Base-by-base conservation (phyloP, 2,797 vertebrate species). In the Coranthus polyacanthus region DNA sequence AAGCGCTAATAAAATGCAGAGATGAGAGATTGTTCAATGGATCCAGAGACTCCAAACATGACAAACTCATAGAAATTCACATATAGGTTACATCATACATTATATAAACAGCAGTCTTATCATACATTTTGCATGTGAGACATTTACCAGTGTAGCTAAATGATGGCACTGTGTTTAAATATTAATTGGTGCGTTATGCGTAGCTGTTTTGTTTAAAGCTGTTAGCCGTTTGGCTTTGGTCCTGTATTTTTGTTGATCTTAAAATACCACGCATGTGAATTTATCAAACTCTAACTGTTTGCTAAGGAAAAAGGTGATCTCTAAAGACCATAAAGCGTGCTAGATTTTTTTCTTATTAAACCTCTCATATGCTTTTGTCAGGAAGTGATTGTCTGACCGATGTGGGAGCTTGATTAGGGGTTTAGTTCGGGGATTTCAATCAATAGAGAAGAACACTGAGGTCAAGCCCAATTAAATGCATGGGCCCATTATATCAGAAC, bases 401-500 rank as follows among this genome's bases (percentile, higher is more conserved):
- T 75, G 84, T 44, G 36, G 37, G 52, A 36, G 70, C 70, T 80
- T 86, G 85, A 85, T 90, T 85, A 83, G 60, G 46, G 75, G 72
- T 81, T 90, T 73, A 85, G 79, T 61, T 46, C 16, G 9, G 73
- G 65, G 83, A 75, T 76, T 89, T 81, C 68, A 78, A 84, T 92
- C 89, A 82, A 89, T 91, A 83, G 32, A 32, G 60, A 73, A 59
- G 76, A 84, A 80, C 55, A 50, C 18, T 26, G 43, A 81, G 87
- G 83, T 62, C 46, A 56, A 59, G 78, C 63, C 67, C 78, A 88
- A 89, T 90, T 90, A 92, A 89, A 89, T 52, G 61, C 81, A 87
- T 43, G 52, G 80, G 69, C 65, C 89, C 80, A 90, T 92, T 92
- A 90, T 88, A 89, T 88, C 44, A 66, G 81, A 82, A 75, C 57